phyloP scores from a whole-genome alignment of 1,140 invertebrate genomes.

The Ceratina calcarata region DNA sequence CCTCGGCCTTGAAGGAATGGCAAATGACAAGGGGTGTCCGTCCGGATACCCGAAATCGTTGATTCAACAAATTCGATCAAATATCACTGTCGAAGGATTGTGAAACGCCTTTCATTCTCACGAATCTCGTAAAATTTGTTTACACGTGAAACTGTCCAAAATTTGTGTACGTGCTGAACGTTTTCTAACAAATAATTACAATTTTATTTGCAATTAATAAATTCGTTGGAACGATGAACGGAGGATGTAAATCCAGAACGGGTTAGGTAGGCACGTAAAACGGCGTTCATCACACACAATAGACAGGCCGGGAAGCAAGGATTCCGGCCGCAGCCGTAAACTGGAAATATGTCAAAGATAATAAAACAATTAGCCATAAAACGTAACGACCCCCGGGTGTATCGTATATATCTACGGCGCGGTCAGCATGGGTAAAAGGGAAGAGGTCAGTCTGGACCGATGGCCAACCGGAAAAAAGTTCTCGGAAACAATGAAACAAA shows the following conservation, averaged over 20 bases:
- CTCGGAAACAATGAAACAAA: slow-evolving; percentile 60
- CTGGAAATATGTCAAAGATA: slow-evolving; percentile 82
- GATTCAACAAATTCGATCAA: slow-evolving; percentile 34
- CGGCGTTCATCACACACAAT: slow-evolving; percentile 76
- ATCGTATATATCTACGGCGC: slow-evolving; percentile 69
- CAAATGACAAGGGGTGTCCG: slow-evolving; percentile 38
- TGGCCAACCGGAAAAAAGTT: slow-evolving; percentile 63
- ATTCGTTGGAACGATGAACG: background rate
- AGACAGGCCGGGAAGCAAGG: slow-evolving; percentile 79
- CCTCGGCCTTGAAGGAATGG: slow-evolving; percentile 61
- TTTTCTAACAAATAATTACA: background rate
- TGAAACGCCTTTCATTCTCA: background rate
- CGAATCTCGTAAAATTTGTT: background rate
- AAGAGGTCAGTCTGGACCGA: slow-evolving; percentile 56
- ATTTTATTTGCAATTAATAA: too few species aligned
- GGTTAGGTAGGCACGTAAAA: slow-evolving; percentile 59
- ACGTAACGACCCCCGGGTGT: slow-evolving; percentile 80
- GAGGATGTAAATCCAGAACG: background rate
- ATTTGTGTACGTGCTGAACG: too few species aligned
- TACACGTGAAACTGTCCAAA: too few species aligned
- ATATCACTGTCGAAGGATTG: background rate
- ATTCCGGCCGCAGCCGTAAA: slow-evolving; percentile 77
- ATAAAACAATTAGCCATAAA: slow-evolving; percentile 82
- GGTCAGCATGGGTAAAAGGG: slow-evolving; percentile 48
- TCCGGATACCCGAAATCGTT: slow-evolving; percentile 13